Evolutionary conservation across 2,113 vertebrate species (phyloP), one percentile per base, ranked within the genome.

Genomic region (Tachysurus vachellii): DNA sequence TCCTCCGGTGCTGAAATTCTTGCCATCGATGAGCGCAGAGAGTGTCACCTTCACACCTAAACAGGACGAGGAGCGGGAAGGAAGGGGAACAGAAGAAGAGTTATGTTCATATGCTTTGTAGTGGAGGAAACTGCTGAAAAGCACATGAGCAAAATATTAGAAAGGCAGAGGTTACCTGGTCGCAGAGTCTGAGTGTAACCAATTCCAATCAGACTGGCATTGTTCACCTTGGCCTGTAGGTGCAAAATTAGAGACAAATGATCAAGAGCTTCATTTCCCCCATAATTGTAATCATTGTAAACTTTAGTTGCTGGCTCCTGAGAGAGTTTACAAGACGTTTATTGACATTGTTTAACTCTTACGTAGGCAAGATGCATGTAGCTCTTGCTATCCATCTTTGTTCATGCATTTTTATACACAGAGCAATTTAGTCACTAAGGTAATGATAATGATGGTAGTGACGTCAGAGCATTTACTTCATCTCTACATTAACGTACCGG

Each of bases 1-100:
- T 89, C 97, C 97, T 28, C 98, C 98, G 23, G 96, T 94, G 82
- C 88, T 97, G 94, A 99, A 97, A 94, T 99, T 99, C 95, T 99
- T 99, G 71, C 96, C 97, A 1, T 99, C 98, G 11, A 99, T 92
- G 92, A 99, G 95, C 82, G 97, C 96, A 0, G 98, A 99, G 26
- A 99, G 93, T 12, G 97, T 98, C 91, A 99, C 92, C 93, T 99
- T 99, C 57, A 99, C 96, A 66, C 98, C 98, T 99, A 88, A 26
- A 66, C 85, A 89, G 68, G 84, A 89, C 77, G 80, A 42, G 61
- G 13, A 77, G 26, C 13, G 36, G 61, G 13, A 77, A 13, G 26
- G 36, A 21, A 8, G 57, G 19, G 13, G n/a, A 28, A 6, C 11
- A 26, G 47, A 11, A 21, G 1, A 8, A 28, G 53, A 21, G 12